Conservation (phyloP, 2,797 vertebrate genomes). For the Varecia variegata region DNA sequence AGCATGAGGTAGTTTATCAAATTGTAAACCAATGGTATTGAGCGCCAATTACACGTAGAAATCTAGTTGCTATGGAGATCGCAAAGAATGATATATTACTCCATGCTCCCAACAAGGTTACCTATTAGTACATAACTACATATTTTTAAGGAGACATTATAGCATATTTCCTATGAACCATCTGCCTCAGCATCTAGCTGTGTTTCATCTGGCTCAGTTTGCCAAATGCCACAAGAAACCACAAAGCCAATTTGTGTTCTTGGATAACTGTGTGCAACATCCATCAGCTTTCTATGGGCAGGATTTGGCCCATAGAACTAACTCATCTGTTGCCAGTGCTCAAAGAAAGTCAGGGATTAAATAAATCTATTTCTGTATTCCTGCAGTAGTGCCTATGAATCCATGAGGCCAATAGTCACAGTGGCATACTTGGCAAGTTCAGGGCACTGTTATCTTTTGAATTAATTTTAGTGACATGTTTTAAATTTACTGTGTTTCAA, state of each 20-base stretch:
- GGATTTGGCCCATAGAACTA: neutral
- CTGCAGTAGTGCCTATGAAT: neutral
- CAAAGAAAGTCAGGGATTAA: neutral
- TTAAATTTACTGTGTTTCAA: neutral
- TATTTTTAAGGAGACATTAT: neutral
- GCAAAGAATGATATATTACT: neutral
- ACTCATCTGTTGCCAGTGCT: neutral
- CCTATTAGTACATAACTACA: neutral
- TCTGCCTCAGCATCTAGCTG: neutral
- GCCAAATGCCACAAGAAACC: conserved; percentile 31
- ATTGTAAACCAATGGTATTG: neutral
- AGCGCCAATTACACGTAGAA: neutral
- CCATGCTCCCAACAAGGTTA: neutral
- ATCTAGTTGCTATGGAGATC: neutral
- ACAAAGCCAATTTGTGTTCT: neutral
- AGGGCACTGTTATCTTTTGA: neutral
- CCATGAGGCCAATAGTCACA: neutral
- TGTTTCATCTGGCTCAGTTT: neutral
- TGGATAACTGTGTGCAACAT: neutral
- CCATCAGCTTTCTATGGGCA: neutral
- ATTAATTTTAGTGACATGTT: neutral
- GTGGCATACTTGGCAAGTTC: neutral
- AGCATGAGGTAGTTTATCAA: neutral
- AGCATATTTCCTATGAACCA: neutral
- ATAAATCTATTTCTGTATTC: conserved; percentile 1